A percentile compares a stretch with the other conserved stretches of the same genome.
These are phyloP conservation scores for Craniophora ligustri DNA, from an alignment of 2,888 invertebrate genomes.

Conservation along the genomic window DNA sequence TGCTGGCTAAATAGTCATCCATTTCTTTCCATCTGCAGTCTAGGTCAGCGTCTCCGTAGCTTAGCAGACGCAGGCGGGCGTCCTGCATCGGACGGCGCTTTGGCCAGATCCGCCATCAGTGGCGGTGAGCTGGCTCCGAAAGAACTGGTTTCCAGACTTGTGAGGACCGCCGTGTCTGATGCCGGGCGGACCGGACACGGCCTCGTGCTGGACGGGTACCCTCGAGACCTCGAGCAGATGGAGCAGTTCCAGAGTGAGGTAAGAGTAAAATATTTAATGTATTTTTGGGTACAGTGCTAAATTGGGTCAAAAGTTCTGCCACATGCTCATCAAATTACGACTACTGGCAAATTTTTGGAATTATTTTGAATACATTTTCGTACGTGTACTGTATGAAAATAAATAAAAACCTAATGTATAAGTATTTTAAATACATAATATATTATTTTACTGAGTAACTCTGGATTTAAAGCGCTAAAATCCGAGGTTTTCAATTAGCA, in stretches of 20 bases:
- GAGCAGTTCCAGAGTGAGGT: slow-evolving; percentile 97
- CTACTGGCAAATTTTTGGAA: too few species aligned
- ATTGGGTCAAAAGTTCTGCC: too few species aligned
- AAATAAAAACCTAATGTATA: too few species aligned
- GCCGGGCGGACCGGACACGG: slow-evolving; percentile 90
- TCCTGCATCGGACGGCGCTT: slow-evolving; percentile 89
- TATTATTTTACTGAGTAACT: too few species aligned
- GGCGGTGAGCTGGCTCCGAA: slow-evolving; percentile 94
- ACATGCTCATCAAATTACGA: too few species aligned
- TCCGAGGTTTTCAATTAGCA: too few species aligned
- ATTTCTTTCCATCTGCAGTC: slow-evolving; percentile 72
- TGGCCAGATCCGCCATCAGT: slow-evolving; percentile 91
- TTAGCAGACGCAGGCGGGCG: slow-evolving; percentile 91
- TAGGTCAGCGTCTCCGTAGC: slow-evolving; percentile 93
- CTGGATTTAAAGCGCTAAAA: too few species aligned
- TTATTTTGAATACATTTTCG: too few species aligned
- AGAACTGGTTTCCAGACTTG: slow-evolving; percentile 93
- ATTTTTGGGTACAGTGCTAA: too few species aligned
- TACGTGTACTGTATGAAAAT: too few species aligned
- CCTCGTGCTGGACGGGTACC: slow-evolving; percentile 98
- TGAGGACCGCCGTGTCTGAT: slow-evolving; percentile 91
- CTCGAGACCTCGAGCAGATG: slow-evolving; percentile 96
- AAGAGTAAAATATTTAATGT: slow-evolving; percentile 36
- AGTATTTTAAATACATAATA: too few species aligned
- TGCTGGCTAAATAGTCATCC: too few species aligned